A percentile compares a stretch with the other conserved stretches of the same genome.
phyloP scores from a whole-genome alignment of 2,113 vertebrate genomes.

The Elachura formosa region DNA sequence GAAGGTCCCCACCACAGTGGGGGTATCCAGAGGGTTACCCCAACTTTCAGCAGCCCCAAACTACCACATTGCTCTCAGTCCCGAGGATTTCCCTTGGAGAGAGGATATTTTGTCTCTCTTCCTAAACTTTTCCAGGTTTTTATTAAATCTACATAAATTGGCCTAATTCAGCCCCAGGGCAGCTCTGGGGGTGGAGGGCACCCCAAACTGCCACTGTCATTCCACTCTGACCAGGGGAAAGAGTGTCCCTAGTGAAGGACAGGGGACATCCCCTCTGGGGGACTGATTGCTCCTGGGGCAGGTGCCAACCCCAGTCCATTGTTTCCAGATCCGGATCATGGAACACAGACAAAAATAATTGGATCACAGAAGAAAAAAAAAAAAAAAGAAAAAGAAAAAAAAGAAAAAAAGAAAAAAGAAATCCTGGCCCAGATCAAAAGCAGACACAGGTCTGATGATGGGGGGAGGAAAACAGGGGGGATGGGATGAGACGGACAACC shows the following conservation, averaged over 20 bases:
- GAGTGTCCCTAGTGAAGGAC: not conserved
- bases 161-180: not conserved
- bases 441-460: not conserved
- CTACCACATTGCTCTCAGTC: not conserved
- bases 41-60: not conserved
- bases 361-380: not conserved
- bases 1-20: not conserved
- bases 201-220: not conserved
- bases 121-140: not conserved
- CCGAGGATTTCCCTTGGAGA: not conserved
- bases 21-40: not conserved
- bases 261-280: not conserved
- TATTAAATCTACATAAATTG: not conserved
- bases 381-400: not conserved
- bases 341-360: not conserved
- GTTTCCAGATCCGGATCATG: not conserved
- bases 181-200: not conserved
- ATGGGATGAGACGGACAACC: fast-evolving
- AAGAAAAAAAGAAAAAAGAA: not conserved
- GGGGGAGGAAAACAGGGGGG: not conserved
- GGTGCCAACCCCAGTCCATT: not conserved
- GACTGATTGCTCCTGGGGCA: not conserved
- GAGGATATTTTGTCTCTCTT: not conserved
- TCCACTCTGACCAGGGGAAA: not conserved
- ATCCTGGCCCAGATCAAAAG: not conserved